A percentile compares a stretch with the other conserved stretches of the same genome.
phyloP scores from a whole-genome alignment of 1,140 invertebrate genomes.

The Pseudomyrmex flavicornis region DNA sequence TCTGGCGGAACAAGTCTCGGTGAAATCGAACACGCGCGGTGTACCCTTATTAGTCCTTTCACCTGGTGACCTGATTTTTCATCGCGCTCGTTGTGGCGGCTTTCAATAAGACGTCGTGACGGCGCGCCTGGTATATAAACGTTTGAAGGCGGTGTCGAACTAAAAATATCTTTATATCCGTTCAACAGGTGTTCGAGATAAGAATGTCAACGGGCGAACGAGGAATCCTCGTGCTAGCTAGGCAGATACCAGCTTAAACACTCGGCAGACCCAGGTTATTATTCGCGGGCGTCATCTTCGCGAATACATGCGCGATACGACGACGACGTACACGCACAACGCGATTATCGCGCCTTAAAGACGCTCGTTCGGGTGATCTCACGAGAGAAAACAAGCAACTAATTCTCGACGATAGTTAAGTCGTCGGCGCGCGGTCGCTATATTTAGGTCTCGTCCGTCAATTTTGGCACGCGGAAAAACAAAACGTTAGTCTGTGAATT shows the following conservation, averaged over 20 bases:
- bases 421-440: too few species aligned
- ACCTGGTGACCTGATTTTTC: conserved; percentile 63
- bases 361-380: background rate
- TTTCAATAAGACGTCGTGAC: conserved; percentile 32
- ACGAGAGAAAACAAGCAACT: background rate
- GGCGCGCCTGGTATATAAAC: conserved; percentile 23
- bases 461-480: too few species aligned
- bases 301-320: background rate
- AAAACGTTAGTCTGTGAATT: too few species aligned
- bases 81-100: conserved; percentile 1
- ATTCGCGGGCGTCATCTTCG: background rate
- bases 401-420: too few species aligned
- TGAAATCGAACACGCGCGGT: conserved; percentile 47
- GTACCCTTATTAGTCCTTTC: conserved; percentile 61
- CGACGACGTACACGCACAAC: background rate
- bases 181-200: conserved; percentile 66
- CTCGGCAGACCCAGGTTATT: background rate
- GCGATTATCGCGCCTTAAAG: background rate
- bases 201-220: conserved; percentile 37
- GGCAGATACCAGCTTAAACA: background rate
- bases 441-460: too few species aligned
- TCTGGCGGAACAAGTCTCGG: conserved; percentile 45
- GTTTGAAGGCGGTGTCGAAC: conserved; percentile 9
- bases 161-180: conserved; percentile 61
- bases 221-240: conserved; percentile 15